A percentile compares a stretch with the other conserved stretches of the same genome.
These are phyloP conservation scores for Scaeva pyrastri DNA, from an alignment of 2,888 invertebrate genomes.

Conservation along the genomic window DNA sequence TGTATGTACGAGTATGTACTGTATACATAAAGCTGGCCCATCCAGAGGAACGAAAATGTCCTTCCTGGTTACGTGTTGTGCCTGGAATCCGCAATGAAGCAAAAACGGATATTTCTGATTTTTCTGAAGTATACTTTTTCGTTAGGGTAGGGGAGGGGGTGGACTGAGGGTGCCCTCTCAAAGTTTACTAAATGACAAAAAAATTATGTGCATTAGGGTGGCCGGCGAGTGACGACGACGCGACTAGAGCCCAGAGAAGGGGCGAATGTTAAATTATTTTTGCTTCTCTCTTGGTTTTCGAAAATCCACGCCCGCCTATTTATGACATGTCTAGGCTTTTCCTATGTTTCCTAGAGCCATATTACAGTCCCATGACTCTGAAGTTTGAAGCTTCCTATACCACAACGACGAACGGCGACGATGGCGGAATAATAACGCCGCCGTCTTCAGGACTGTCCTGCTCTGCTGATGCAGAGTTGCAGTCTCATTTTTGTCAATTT, in stretches of 20 bases:
- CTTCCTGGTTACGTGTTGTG: conserved; percentile 75
- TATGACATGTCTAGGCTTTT: conserved; percentile 66
- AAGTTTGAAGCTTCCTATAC: neutral
- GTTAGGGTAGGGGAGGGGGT: neutral
- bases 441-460: neutral
- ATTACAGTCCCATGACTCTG: conserved; percentile 65
- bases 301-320: conserved; percentile 35
- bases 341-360: conserved; percentile 40
- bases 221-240: no score
- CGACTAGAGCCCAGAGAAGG: neutral
- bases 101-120: conserved; percentile 76
- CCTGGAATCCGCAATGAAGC: conserved; percentile 75
- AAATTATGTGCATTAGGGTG: conserved; percentile 70
- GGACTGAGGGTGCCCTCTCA: neutral
- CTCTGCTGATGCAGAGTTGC: conserved; percentile 57
- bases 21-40: neutral
- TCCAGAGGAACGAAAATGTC: conserved; percentile 65
- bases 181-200: conserved; percentile 66
- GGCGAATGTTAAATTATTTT: conserved; percentile 55
- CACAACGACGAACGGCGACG: conserved; percentile 31
- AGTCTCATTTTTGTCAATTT: conserved; percentile 65
- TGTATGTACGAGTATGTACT: conserved; percentile 30
- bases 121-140: conserved; percentile 64
- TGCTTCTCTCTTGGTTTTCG: conserved; percentile 22
- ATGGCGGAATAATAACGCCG: conserved; percentile 57